phyloP scores from a whole-genome alignment of 2,113 vertebrate genomes.

The Cinclus mexicanus region DNA sequence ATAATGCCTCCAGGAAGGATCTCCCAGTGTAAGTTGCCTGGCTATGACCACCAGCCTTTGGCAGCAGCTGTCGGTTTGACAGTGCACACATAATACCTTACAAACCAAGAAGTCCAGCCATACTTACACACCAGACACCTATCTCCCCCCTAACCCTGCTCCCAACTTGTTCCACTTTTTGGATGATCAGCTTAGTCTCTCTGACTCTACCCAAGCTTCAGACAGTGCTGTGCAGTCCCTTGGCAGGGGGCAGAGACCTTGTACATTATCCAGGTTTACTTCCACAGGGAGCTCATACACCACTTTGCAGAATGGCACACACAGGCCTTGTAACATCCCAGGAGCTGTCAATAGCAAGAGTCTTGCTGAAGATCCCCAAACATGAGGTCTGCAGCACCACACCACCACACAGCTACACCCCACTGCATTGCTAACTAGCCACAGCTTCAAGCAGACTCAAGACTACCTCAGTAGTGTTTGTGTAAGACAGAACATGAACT shows the following conservation, averaged over 20 bases:
- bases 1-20: not conserved
- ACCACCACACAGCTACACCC: not conserved
- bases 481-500: not conserved
- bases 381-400: not conserved
- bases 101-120: not conserved
- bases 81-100: not conserved
- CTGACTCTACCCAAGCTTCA: not conserved
- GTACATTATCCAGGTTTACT: not conserved
- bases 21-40: not conserved
- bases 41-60: not conserved
- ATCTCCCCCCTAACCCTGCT: not conserved
- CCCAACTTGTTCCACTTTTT: not conserved
- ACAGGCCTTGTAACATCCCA: not conserved
- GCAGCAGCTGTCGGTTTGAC: not conserved
- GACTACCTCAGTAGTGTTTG: fast-evolving
- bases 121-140: not conserved
- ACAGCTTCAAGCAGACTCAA: not conserved
- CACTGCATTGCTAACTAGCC: not conserved
- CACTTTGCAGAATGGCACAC: not conserved
- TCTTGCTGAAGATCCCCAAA: not conserved
- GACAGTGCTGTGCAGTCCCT: not conserved
- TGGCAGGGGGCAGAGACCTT: not conserved
- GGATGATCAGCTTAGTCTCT: not conserved
- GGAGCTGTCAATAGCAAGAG: not conserved
- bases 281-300: not conserved